Percentiles rank a stretch among this genome's conserved stretches.
phyloP scores from a whole-genome alignment of 2,113 vertebrate species.

The Platysteira castanea region DNA sequence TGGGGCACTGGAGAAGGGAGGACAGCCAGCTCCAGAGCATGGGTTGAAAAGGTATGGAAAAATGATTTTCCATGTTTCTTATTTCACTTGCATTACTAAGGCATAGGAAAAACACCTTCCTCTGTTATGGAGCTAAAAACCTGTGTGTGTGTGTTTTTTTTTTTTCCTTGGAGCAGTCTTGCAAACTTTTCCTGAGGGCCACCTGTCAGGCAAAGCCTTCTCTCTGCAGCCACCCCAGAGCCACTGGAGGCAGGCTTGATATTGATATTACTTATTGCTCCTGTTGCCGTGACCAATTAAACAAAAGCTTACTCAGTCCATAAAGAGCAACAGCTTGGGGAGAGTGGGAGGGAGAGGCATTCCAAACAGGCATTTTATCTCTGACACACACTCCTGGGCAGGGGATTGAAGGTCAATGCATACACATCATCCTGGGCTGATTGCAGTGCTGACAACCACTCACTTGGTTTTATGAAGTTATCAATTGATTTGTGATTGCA shows the following conservation, averaged over 20 bases:
- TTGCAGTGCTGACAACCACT: slow-evolving; percentile 48
- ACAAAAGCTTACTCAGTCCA: not conserved
- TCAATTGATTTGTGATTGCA: slow-evolving; percentile 57
- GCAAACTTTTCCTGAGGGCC: not conserved
- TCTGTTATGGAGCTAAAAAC: not conserved
- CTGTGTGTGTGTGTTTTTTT: no score
- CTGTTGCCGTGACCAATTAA: slow-evolving; percentile 6
- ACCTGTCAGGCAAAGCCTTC: not conserved
- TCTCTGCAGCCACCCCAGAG: not conserved
- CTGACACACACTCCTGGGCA: not conserved
- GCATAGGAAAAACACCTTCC: not conserved
- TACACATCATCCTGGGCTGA: slow-evolving; percentile 5
- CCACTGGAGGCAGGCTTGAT: not conserved
- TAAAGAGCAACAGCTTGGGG: slow-evolving; percentile 34
- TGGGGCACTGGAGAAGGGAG: not conserved
- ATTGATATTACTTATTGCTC: slow-evolving; percentile 47
- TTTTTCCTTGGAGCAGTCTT: not conserved
- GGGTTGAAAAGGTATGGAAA: not conserved
- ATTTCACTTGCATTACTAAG: not conserved
- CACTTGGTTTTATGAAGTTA: slow-evolving; percentile 54
- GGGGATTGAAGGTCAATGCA: slow-evolving; percentile 28
- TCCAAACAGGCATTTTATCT: slow-evolving; percentile 32
- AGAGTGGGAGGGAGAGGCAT: slow-evolving; percentile 1
- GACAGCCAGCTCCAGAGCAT: not conserved
- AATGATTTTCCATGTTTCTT: not conserved